Conservation (phyloP, 2,113 vertebrate genomes). For the Macquaria ambigua region DNA sequence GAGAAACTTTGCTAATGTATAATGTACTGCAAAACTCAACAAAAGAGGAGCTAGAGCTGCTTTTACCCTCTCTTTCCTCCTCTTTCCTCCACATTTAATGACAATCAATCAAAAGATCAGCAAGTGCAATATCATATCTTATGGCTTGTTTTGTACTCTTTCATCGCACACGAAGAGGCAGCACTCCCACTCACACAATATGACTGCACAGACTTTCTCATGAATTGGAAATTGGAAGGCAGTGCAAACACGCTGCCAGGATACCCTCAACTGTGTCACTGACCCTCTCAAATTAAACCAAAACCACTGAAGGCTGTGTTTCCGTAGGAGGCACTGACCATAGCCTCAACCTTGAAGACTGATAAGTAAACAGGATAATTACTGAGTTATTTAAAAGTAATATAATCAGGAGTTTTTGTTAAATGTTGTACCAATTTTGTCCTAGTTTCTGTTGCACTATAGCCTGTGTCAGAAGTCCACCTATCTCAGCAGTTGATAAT, state of each 20-base stretch:
- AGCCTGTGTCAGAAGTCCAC: background rate
- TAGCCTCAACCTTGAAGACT: background rate
- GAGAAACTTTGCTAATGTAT: background rate
- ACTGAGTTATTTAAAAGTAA: slow-evolving; percentile 16
- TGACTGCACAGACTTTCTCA: slow-evolving; percentile 29
- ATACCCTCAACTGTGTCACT: slow-evolving; percentile 34
- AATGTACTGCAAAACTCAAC: background rate
- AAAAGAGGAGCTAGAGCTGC: background rate
- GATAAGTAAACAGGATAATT: slow-evolving; percentile 19
- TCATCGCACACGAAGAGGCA: slow-evolving; percentile 26
- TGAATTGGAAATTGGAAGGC: slow-evolving; percentile 41
- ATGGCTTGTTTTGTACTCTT: slow-evolving; percentile 24
- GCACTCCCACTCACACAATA: slow-evolving; percentile 40
- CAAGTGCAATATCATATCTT: slow-evolving; percentile 6
- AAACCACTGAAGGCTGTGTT: slow-evolving; percentile 13
- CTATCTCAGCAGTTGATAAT: background rate
- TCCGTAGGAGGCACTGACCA: slow-evolving; percentile 11
- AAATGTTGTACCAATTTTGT: background rate
- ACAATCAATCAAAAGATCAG: slow-evolving; percentile 11
- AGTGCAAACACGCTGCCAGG: slow-evolving; percentile 24
- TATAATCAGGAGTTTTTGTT: background rate
- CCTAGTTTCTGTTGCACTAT: background rate
- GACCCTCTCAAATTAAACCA: slow-evolving; percentile 41
- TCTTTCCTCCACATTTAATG: slow-evolving; percentile 3
- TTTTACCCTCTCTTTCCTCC: background rate